Percentiles rank a stretch among this genome's conserved stretches.
Evolutionary conservation across 1,140 invertebrate genomes (phyloP).

Genomic region (Trichonephila inaurata): DNA sequence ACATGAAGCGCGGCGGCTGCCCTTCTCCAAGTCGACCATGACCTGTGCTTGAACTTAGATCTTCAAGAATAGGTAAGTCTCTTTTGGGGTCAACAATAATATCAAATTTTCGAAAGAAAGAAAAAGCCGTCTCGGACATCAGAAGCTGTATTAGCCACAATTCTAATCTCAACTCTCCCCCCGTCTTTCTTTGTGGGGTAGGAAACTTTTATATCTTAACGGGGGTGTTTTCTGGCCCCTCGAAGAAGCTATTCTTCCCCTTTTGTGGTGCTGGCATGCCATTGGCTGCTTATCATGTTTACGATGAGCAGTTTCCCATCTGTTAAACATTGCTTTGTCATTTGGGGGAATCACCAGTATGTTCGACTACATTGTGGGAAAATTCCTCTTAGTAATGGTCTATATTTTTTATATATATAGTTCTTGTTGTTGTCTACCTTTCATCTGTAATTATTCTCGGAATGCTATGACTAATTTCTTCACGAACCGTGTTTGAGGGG

Average conservation of each 20-base stretch:
- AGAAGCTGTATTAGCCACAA: not conserved
- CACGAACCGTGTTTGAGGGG: no score
- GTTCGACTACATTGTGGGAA: not conserved
- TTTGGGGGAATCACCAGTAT: not conserved
- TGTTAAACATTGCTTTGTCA: conserved; percentile 27
- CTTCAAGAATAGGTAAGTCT: conserved; percentile 30
- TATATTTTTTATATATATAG: not conserved
- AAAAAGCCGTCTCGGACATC: not conserved
- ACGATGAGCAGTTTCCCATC: conserved; percentile 33
- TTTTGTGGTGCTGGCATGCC: not conserved
- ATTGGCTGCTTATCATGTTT: conserved; percentile 27
- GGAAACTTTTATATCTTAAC: not conserved
- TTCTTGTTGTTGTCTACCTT: not conserved
- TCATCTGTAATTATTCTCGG: not conserved
- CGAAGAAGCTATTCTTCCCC: not conserved
- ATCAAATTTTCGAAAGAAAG: not conserved
- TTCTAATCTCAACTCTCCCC: not conserved
- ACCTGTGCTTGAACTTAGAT: conserved; percentile 10
- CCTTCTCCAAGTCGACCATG: conserved; percentile 16
- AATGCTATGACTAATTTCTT: no score
- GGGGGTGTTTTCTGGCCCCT: not conserved
- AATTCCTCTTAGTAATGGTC: not conserved
- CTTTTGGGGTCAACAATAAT: conserved; percentile 38
- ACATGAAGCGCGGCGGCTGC: not conserved
- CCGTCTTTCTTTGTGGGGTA: not conserved